These are phyloP conservation scores for Petaurus breviceps DNA, from an alignment of 2,113 vertebrate genomes.

Conservation along the genomic window DNA sequence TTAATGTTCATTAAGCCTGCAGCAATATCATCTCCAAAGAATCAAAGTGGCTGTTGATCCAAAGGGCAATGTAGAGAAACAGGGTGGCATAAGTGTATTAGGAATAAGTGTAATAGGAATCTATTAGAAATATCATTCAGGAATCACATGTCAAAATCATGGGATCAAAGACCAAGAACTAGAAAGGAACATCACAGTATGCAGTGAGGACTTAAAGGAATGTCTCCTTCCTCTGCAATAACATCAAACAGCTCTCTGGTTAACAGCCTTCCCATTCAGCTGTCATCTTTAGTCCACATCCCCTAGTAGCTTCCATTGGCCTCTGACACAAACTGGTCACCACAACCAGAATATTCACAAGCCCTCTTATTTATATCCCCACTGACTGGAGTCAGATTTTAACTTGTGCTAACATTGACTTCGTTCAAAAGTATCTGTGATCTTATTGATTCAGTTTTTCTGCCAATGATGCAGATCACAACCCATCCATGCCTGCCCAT, in stretches of 20 bases:
- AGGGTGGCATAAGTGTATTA: background rate
- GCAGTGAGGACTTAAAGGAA: background rate
- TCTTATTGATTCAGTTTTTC: background rate
- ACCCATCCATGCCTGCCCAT: background rate
- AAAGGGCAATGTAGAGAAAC: background rate
- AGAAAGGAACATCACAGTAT: background rate
- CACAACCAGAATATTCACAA: background rate
- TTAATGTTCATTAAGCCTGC: background rate
- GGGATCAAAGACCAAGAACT: too few relatives aligned
- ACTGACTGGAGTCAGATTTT: background rate
- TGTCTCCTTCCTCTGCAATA: background rate
- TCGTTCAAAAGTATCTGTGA: background rate
- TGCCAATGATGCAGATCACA: background rate
- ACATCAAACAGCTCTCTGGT: background rate
- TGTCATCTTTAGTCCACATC: background rate
- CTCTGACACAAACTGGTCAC: background rate
- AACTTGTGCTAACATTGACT: background rate
- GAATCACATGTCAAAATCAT: background rate
- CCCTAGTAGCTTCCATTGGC: background rate
- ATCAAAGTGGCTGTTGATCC: background rate
- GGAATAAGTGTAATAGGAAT: too few relatives aligned
- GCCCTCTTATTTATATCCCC: background rate
- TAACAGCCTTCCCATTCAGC: background rate
- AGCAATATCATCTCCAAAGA: background rate
- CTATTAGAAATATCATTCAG: background rate